A percentile compares a stretch with the other conserved stretches of the same genome.
These are phyloP conservation scores for Phymanthus crucifer DNA, from an alignment of 92 coral and sea anemone genomes.

Conservation along the genomic window DNA sequence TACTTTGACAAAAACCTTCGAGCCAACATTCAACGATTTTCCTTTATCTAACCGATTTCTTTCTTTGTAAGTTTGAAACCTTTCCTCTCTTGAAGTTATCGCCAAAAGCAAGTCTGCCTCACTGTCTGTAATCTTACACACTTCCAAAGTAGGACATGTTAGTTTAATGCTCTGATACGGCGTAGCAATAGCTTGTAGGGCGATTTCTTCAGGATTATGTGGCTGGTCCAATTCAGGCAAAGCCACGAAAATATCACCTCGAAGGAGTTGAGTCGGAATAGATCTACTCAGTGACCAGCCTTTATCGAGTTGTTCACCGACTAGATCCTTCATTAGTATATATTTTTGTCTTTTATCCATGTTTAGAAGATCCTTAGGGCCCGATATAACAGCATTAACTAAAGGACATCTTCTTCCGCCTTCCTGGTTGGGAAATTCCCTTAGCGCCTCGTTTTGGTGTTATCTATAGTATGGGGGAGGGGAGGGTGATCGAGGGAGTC, in stretches of 20 bases:
- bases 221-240: slow-evolving; percentile 64
- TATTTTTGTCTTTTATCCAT: slow-evolving; percentile 41
- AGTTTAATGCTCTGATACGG: slow-evolving; percentile 24
- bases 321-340: slow-evolving; percentile 33
- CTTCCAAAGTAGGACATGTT: background rate
- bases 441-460: slow-evolving; percentile 34
- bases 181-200: slow-evolving; percentile 18
- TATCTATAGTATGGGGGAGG: too few relatives aligned
- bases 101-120: slow-evolving; percentile 54
- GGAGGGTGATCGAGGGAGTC: too few relatives aligned
- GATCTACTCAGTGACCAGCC: slow-evolving; percentile 10
- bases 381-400: background rate
- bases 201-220: slow-evolving; percentile 3
- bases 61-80: slow-evolving; percentile 49
- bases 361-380: background rate
- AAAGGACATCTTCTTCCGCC: slow-evolving; percentile 1
- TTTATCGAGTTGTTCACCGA: slow-evolving; percentile 35
- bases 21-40: slow-evolving; percentile 21
- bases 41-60: slow-evolving; percentile 52
- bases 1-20: slow-evolving; percentile 60
- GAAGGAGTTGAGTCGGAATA: slow-evolving; percentile 38
- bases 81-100: slow-evolving; percentile 38
- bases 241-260: slow-evolving; percentile 59
- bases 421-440: slow-evolving; percentile 31
- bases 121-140: background rate